Evolutionary conservation across 1,140 invertebrate species (phyloP), one percentile per base, ranked within the genome.

Genomic region (Drosophila sechellia): DNA sequence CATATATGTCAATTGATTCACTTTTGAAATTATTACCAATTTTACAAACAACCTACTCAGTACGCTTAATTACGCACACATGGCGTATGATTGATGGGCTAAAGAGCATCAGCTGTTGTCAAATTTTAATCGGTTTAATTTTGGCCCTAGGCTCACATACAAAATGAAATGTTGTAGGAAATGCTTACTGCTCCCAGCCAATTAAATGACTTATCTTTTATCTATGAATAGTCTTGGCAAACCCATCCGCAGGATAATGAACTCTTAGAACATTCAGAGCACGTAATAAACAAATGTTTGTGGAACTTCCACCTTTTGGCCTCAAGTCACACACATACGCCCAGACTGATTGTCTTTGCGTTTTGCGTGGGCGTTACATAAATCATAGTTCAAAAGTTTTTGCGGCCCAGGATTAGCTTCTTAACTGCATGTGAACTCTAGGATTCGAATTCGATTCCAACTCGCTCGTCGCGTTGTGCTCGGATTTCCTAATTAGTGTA

Each of bases 331-430:
- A 42, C 17, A 54, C 54, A 46, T 34, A 43, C 22, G n/a, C 8
- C 4, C 46, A 34, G 39, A 42, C 64, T 80, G 84, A 83, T 79
- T 83, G 80, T 74, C 80, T 83, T 57, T 15, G 34, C 50, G 55
- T 50, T 17, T 52, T 20, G 54, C 6, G 50, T 40, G 60, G 46
- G 53, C 53, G 43, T 77, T 64, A 77, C 83, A 87, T 89, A 83
- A 87, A 89, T 87, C 79, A 89, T 77, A 89, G 85, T 89, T 89
- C 77, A 89, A 89, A 89, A 89, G 68, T 84, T 89, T 80, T 61
- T 70, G 37, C 39, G 6, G 64, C 49, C 75, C 58, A 61, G 83
- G 84, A 87, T 87, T 86, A 87, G 65, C 65, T 87, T 17, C 58
- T 57, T 72, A 87, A 81, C 54, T 72, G 83, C 81, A 86, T 86